Evolutionary conservation across 2,113 vertebrate genomes (phyloP), one percentile per base, ranked within the genome.

Genomic region (Corythaeola cristata): DNA sequence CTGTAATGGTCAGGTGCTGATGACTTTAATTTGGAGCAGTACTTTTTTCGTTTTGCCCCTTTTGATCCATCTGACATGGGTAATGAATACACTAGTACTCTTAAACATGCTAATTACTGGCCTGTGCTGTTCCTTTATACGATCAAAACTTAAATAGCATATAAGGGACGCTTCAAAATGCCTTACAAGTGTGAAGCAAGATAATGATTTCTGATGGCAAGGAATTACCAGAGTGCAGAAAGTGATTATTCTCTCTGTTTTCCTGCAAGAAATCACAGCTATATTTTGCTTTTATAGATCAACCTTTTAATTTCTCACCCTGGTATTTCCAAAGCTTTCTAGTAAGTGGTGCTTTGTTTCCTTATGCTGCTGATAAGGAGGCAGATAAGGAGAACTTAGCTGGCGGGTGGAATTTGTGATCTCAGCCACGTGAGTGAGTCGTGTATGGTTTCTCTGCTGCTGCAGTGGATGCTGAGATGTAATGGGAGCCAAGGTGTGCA

Each of bases 401-500:
- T 15, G 24, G 74, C 9, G 37, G 28, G 19, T 69, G 53, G 63
- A n/a, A 72, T 56, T 49, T 72, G 11, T 74, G 15, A 35, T 87
- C 24, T 82, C 11, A 3, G 22, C 20, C 0, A 1, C 3, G 2
- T 18, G 12, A 64, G 55, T 3, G 0, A 41, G 26, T 39, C 1
- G 11, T 33, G 16, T 10, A 24, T 59, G 30, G 16, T 27, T 84
- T 58, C 63, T 74, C 6, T 71, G 68, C 30, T 80, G 63, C 83
- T 89, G 80, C 50, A 76, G 55, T 19, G n/a, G 68, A 12, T 79
- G 39, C 41, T 74, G 55, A 56, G 22, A 15, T 69, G 62, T 73
- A 66, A 33, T 5, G 16, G 49, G 26, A 64, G 66, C 30, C 15
- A 3, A 68, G 22, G 21, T 85, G 41, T 72, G 47, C 37, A 35